Evolutionary conservation across 2,888 invertebrate genomes (phyloP), one percentile per base, ranked within the genome.

Genomic region (Chrysolina americana): DNA sequence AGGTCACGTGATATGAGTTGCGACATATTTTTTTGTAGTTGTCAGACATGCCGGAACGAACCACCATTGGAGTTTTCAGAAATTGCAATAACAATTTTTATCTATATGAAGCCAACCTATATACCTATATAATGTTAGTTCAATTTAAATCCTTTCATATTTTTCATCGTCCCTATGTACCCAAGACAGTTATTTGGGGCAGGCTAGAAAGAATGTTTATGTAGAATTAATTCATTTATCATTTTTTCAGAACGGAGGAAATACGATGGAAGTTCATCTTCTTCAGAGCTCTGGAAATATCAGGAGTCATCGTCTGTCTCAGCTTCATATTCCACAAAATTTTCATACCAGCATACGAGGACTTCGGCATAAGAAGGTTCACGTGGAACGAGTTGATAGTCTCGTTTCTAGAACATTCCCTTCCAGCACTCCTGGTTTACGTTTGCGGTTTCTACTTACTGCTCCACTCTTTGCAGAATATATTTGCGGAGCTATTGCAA

Each of bases 401-500:
- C 0, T 91, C 92, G 2, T 89, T 94, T 79, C 94, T 96, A 83
- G 92, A 92, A 41, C 93, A 94, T 85, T 92, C 94, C 83, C 88
- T 96, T 73, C 95, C 96, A 0, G 94, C 93, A 1, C 90, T 94
- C 0, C 88, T 95, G 64, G 90, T 93, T 0, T 71, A 82, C 17
- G 68, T 86, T 1, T 62, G 79, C 0, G 76, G 73, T 4, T 98
- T 98, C 89, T 98, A 96, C 89, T 92, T 95, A 76, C 89, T 98
- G 2, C 89, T 98, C 5, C 98, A 99, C 84, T 92, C 95, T 1
- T 98, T 97, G 96, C 90, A 95, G 83, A 99, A 98, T 87, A 94
- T 95, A 21, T 96, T 94, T 84, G 95, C 97, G 0, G 98, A 99
- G 87, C 90, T 98, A 88, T 87, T 98, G 76, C 91, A 91, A 75